These are phyloP conservation scores for Nematostella vectensis DNA, from an alignment of 92 coral and sea anemone species.

Conservation along the genomic window DNA sequence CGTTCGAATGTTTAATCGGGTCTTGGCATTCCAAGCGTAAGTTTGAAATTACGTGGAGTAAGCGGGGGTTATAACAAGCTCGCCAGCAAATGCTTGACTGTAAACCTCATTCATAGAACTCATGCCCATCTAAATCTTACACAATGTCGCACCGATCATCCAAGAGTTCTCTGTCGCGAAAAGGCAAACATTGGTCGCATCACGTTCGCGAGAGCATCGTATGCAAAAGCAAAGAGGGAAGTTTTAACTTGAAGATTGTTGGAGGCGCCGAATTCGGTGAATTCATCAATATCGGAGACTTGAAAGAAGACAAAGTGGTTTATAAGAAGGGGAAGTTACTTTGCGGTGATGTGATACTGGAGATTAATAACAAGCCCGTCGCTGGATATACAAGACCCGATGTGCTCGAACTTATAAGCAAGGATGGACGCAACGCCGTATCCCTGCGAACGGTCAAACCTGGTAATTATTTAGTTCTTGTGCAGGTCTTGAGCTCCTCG, in stretches of 20 bases:
- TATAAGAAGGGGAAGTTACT: constrained; percentile 81
- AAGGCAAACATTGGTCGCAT: constrained; percentile 93
- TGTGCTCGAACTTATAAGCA: constrained; percentile 75
- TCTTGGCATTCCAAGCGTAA: constrained; percentile 38
- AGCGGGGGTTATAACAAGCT: constrained; percentile 21
- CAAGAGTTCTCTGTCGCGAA: constrained; percentile 71
- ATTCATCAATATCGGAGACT: constrained; percentile 76
- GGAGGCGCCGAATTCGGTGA: constrained; percentile 99
- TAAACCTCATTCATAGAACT: constrained; percentile 9
- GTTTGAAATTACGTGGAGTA: constrained; percentile 33
- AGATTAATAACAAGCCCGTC: constrained; percentile 69
- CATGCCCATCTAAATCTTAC: constrained; percentile 8
- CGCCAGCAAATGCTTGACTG: constrained; percentile 19
- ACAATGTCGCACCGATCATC: constrained; percentile 56
- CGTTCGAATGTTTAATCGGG: constrained; percentile 20
- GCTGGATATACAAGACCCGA: constrained; percentile 93
- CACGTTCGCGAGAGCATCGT: constrained; percentile 70
- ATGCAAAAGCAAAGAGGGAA: constrained; percentile 55
- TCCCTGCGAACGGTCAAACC: constrained; percentile 80
- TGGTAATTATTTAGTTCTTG: no score
- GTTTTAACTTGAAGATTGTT: constrained; percentile 80
- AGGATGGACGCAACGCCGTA: constrained; percentile 66
- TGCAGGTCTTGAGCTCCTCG: no score
- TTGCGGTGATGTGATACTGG: constrained; percentile 70
- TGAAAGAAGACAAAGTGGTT: constrained; percentile 78